Conservation (phyloP, 2,113 vertebrate genomes). For the Nicator chloris region DNA sequence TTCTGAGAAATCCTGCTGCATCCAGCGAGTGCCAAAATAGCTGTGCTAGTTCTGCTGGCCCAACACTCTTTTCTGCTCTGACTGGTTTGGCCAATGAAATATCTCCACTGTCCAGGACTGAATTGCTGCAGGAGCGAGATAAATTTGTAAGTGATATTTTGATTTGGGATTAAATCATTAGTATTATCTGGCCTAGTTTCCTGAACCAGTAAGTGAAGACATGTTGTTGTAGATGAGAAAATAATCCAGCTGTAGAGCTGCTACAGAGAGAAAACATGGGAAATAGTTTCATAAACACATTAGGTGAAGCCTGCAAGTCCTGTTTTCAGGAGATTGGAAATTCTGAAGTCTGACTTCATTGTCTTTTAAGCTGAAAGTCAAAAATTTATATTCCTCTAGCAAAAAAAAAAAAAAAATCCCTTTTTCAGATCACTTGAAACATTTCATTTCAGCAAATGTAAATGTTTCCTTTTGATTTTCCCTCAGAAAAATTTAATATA, state of each 20-base stretch:
- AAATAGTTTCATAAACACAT: neutral
- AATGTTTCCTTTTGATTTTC: constrained; percentile 46
- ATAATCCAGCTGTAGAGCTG: neutral
- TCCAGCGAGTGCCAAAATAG: neutral
- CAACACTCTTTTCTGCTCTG: neutral
- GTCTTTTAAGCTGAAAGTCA: constrained; percentile 18
- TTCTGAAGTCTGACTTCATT: neutral
- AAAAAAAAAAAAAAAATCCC: neutral
- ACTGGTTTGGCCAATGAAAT: neutral
- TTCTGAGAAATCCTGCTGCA: neutral
- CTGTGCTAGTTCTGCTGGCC: neutral
- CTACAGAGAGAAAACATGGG: neutral
- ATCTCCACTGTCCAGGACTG: neutral
- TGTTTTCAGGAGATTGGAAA: neutral
- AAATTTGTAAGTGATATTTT: neutral
- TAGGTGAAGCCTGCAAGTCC: neutral
- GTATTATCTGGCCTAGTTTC: constrained; percentile 25
- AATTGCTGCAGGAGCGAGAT: neutral
- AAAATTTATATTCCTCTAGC: neutral
- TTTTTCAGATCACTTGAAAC: neutral
- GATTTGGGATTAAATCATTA: constrained; percentile 39
- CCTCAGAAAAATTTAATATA: neutral
- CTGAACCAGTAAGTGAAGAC: neutral
- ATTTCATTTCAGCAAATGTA: constrained; percentile 30
- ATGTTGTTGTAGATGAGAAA: neutral